A percentile compares a stretch with the other conserved stretches of the same genome.
Conservation (phyloP, 2,797 vertebrate genomes). For the Muscicapa comitata region DNA sequence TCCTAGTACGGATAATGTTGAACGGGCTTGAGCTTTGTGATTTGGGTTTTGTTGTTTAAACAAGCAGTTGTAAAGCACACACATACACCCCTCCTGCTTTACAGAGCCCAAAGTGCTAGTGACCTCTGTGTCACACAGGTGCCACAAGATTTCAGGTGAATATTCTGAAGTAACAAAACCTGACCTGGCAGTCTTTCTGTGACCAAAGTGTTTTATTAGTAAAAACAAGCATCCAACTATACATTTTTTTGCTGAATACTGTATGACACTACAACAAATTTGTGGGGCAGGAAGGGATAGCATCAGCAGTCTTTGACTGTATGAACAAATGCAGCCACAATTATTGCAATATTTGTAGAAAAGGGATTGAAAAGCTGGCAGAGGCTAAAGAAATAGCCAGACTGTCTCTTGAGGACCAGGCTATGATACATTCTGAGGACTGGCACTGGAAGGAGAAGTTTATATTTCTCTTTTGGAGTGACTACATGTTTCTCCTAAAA, state of each 20-base stretch:
- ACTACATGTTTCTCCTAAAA: neutral
- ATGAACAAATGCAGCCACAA: neutral
- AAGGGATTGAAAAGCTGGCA: neutral
- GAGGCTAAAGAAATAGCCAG: neutral
- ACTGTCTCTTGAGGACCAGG: neutral
- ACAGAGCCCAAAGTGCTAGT: neutral
- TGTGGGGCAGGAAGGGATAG: neutral
- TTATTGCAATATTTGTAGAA: neutral
- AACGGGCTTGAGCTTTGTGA: neutral
- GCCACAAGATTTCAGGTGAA: neutral
- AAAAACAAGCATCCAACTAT: neutral
- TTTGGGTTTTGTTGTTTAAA: neutral
- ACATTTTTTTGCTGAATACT: conserved; percentile 31
- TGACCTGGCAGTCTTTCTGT: neutral
- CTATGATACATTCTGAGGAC: neutral
- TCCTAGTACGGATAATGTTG: neutral
- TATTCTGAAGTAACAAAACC: neutral
- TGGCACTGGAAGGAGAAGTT: neutral
- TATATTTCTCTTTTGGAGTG: neutral
- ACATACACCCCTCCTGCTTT: neutral
- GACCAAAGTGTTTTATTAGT: neutral
- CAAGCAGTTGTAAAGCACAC: neutral
- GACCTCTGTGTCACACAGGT: neutral
- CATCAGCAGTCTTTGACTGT: neutral
- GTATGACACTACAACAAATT: neutral